Percentiles rank a stretch among this genome's conserved stretches.
These are phyloP conservation scores for Cynocephalus volans DNA, from an alignment of 2,113 vertebrate genomes.

Conservation along the genomic window DNA sequence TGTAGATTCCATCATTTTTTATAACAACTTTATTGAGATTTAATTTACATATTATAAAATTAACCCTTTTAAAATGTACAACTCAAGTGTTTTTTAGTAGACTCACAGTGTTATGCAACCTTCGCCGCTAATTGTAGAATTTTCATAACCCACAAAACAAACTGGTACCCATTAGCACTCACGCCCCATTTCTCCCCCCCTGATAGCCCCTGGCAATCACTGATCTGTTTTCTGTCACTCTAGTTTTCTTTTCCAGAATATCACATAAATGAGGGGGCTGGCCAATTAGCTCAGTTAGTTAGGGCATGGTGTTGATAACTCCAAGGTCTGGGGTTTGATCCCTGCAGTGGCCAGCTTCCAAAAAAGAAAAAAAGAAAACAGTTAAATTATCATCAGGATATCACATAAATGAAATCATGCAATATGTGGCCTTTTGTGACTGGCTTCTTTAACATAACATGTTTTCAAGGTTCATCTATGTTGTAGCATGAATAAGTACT, in stretches of 20 bases:
- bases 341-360: no score
- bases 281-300: no score
- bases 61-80: neutral
- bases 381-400: no score
- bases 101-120: neutral
- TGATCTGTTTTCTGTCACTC: neutral
- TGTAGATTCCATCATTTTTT: neutral
- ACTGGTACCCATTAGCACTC: neutral
- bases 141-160: neutral
- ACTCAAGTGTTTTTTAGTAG: neutral
- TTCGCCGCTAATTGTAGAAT: neutral
- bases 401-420: neutral
- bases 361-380: no score
- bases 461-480: neutral
- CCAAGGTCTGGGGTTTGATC: no score
- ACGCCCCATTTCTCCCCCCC: neutral
- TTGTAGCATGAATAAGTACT: neutral
- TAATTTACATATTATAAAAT: neutral
- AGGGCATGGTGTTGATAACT: no score
- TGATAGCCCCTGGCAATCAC: neutral
- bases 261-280: neutral
- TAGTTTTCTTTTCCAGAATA: neutral
- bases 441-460: neutral
- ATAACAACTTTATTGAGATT: neutral
- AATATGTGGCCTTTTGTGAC: neutral